Evolutionary conservation across 1,140 invertebrate genomes (phyloP).

Genomic region (Brachionus rubens): DNA sequence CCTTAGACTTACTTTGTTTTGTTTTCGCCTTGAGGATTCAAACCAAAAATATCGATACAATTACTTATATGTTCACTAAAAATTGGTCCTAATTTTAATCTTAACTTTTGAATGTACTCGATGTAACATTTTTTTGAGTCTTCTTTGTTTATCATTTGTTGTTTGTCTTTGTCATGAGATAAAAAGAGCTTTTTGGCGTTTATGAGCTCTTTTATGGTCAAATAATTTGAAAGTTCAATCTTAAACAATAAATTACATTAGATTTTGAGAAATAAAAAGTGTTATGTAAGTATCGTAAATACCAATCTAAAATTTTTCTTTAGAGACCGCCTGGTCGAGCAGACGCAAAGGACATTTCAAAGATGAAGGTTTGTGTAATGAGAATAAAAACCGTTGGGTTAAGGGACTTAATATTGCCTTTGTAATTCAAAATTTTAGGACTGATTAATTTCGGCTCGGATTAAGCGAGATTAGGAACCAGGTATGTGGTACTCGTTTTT

Average conservation of each 20-base stretch:
- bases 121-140: constrained; percentile 30
- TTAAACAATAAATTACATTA: neutral
- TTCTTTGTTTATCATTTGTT: constrained; percentile 26
- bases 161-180: constrained; percentile 4
- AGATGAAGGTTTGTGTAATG: too few relatives aligned
- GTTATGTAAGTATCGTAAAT: too few relatives aligned
- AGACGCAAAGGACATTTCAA: too few relatives aligned
- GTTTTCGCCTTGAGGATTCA: neutral
- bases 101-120: constrained; percentile 16
- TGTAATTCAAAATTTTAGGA: too few relatives aligned
- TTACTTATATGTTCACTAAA: constrained; percentile 17
- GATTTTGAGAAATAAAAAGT: too few relatives aligned
- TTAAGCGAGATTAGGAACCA: too few relatives aligned
- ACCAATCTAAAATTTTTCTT: neutral
- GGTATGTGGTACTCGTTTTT: too few relatives aligned
- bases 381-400: too few relatives aligned
- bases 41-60: constrained; percentile 14
- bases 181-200: constrained; percentile 27
- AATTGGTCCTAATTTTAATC: constrained; percentile 2
- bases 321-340: too few relatives aligned
- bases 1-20: constrained; percentile 29
- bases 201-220: constrained; percentile 31
- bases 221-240: constrained; percentile 28
- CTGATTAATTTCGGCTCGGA: too few relatives aligned
- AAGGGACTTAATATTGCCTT: too few relatives aligned